A percentile compares a stretch with the other conserved stretches of the same genome.
Conservation (phyloP, 23 tunicate species). For the Botrylloides violaceus region DNA sequence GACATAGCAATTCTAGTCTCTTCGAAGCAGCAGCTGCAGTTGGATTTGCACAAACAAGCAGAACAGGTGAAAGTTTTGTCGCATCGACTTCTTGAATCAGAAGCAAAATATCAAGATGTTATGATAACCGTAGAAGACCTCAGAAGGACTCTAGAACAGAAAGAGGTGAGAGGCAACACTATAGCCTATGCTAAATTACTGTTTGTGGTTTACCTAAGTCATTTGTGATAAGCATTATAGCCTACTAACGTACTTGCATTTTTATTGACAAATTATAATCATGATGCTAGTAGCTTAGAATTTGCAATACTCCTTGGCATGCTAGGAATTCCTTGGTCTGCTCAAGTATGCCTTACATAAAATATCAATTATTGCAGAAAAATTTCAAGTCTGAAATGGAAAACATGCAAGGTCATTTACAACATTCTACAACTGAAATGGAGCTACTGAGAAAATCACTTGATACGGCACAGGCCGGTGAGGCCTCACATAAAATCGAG, state of each 20-base stretch:
- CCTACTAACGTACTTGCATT: not conserved
- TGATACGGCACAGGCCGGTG: not conserved
- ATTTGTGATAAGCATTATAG: not conserved
- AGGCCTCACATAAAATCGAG: not conserved
- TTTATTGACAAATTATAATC: not conserved
- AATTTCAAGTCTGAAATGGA: not conserved
- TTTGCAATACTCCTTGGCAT: too few relatives aligned
- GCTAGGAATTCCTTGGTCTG: too few relatives aligned
- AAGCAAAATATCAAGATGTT: not conserved
- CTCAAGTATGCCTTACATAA: not conserved
- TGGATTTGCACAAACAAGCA: conserved; percentile 37
- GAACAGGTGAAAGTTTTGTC: conserved; percentile 25
- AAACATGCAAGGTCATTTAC: not conserved
- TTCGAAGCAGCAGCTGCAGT: conserved; percentile 67
- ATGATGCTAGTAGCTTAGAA: too few relatives aligned
- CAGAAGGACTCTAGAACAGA: not conserved
- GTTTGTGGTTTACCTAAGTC: too few relatives aligned
- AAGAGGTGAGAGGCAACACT: conserved; percentile 1
- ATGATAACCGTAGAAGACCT: not conserved
- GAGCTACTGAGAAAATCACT: not conserved
- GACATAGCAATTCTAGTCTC: conserved; percentile 81
- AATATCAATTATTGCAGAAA: not conserved
- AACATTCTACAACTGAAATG: not conserved
- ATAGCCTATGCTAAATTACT: too few relatives aligned
- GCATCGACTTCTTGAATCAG: conserved; percentile 11